Evolutionary conservation across 2,113 vertebrate genomes (phyloP), one percentile per base, ranked within the genome.

Genomic region (Gasterosteus nipponicus): DNA sequence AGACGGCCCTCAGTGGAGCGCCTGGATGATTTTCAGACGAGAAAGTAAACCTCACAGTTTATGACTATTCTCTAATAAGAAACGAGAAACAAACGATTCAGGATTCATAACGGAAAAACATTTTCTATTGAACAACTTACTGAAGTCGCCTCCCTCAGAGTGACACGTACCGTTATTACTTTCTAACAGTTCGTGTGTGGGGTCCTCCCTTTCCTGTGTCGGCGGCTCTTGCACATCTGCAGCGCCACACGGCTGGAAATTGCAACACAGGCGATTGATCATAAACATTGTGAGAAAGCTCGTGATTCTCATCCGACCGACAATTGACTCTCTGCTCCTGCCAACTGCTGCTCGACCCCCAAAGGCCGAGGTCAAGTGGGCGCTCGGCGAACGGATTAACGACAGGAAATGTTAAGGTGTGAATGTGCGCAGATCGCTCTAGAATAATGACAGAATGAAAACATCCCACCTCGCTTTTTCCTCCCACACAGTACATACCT

Each of bases 181-280:
- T 22, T 73, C 61, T 66, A 58, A 10, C 66, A 70, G 73, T 73
- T 73, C 47, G 1, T 65, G 76, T 19, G 71, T 29, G 60, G 78
- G 72, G 18, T 80, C 81, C 75, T 89, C 77, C 80, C 85, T 64
- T 88, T 91, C 86, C 86, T 82, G 83, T 81, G 74, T 82, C 29
- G 58, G 53, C 1, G 35, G 75, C 47, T 89, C 78, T 69, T 80
- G 76, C 62, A 53, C 80, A 74, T 85, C 75, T 53, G 67, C 82
- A 53, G 83, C 68, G 73, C 92, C 91, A 92, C 91, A 87, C 89
- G 91, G 78, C 90, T 92, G 79, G 67, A 91, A 86, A 83, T 92
- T 89, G 87, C 86, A 90, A 89, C 81, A 89, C 73, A 85, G 81
- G 56, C 49, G 66, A 70, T 22, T 22, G 69, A 83, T 71, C 62